Base-by-base conservation (phyloP, 2,888 invertebrate genomes). In the Leptarthrus brevirostris region DNA sequence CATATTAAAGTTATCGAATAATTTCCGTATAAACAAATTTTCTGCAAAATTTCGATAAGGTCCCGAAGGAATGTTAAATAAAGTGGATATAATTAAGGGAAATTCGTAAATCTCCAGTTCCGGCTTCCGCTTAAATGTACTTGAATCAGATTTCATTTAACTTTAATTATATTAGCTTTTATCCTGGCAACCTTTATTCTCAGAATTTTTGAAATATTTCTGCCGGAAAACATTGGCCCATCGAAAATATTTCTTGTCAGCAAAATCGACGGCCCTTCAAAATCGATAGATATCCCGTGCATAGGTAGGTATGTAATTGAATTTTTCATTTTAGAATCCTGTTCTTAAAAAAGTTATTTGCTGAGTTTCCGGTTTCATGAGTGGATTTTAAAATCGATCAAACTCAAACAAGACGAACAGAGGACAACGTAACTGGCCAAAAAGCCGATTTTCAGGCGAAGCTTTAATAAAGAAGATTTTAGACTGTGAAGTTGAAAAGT, bases 371-470 rank as follows among this genome's bases (percentile, higher is more conserved):
- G 26, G 49, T 52, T 69, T 30, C 69, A 69, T 26, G 69, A 69
- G 52, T 49, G 34, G 34, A 69, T 69, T 69, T 69, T 69, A 69
- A 69, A 69, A 69, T 69, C 69, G 52, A 69, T 69, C 69, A 69
- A 49, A n/a, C n/a, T n/a, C n/a, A n/a, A 69, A 14, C 1, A 52
- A 6, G 2, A 16, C 8, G 16, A 12, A n/a, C 12, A 54, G 26
- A 16, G 26, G 30, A 26, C n/a, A n/a, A 22, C 49, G 49, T 18
- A 49, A 69, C 8, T 36, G 18, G n/a, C 69, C 69, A 52, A 52
- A 20, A 44, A 52, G 52, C 69, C n/a, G n/a, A n/a, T n/a, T 34
- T 8, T 47, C 69, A 52, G 30, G 52, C 69, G 52, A 52, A 69
- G 52, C 69, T 14, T 52, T 12, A 52, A 40, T 34, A 34, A 52